A percentile compares a stretch with the other conserved stretches of the same genome.
phyloP scores from a whole-genome alignment of 92 coral and sea anemone genomes.

The Phenganax subtilis region DNA sequence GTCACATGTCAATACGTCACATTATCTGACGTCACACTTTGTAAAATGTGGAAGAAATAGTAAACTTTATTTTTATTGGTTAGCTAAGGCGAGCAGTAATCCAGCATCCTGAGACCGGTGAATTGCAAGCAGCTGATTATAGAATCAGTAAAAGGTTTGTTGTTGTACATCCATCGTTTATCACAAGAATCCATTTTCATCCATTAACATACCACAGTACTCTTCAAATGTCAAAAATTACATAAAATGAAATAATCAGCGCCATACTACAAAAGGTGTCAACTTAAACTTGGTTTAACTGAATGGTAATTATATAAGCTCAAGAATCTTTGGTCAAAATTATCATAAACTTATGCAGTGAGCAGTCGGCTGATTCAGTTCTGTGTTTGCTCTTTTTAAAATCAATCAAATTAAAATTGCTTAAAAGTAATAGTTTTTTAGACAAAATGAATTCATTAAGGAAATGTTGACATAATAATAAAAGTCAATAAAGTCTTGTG shows the following conservation, averaged over 20 bases:
- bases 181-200: slow-evolving; percentile 23
- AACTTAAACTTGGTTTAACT: too few relatives aligned
- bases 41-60: background rate
- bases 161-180: slow-evolving; percentile 8
- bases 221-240: background rate
- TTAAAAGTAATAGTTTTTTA: too few relatives aligned
- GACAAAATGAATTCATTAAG: background rate
- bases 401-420: too few relatives aligned
- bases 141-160: slow-evolving; percentile 99
- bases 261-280: too few relatives aligned
- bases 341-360: too few relatives aligned
- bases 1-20: slow-evolving; percentile 8
- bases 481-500: slow-evolving; percentile 24
- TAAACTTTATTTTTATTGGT: background rate
- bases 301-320: too few relatives aligned
- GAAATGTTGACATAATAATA: background rate
- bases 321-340: too few relatives aligned
- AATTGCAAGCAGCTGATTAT: slow-evolving; percentile 76
- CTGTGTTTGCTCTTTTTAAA: too few relatives aligned
- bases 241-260: background rate
- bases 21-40: slow-evolving; percentile 4
- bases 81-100: slow-evolving; percentile 88
- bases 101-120: slow-evolving; percentile 90
- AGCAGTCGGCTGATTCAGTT: too few relatives aligned
- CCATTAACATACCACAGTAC: slow-evolving; percentile 9